Evolutionary conservation across 2,113 vertebrate genomes (phyloP), one percentile per base, ranked within the genome.

Genomic region (Arvicanthis niloticus): DNA sequence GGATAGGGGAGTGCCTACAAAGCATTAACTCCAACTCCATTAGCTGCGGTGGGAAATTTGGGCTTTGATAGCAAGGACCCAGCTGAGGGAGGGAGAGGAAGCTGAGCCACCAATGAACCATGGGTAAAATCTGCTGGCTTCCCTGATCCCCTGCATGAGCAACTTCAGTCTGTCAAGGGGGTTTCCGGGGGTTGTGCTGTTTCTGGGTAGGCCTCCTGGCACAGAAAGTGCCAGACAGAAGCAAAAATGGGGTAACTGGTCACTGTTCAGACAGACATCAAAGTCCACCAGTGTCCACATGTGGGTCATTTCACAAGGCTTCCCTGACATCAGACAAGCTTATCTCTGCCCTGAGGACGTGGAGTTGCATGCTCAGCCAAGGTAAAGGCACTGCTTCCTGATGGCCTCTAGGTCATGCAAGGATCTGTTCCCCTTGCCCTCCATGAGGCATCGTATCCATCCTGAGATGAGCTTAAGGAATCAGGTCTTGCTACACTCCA

Each of bases 111-210:
- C 34, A 1, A 56, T 24, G 22, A 78, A 5, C 3, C 82, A 24
- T 2, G 42, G 15, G 42, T 12, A 26, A 73, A 34, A 19, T 0
- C 26, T 1, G 21, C 81, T 37, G 15, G 3, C 40, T 62, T 1
- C 56, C 91, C 88, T 70, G 11, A 96, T 80, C 98, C 99, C 99
- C 99, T 99, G 99, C 99, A 99, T 99, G 87, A 99, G 98, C 70
- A 99, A 99, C 98, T 99, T 99, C 34, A 99, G 98, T 24, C 99
- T 98, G 97, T 99, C 99, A 97, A 99, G 98, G 0, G 99, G 99
- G 2, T 16, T 82, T 42, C 56, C 62, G 75, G 45, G 62, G 12
- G 34, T 68, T 22, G 53, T 75, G 72, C 21, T 75, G n/a, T 75
- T 75, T 91, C 80, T 58, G 34, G 76, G 72, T 53, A 5, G 0